Conservation (phyloP, 2,888 invertebrate species). For the Ptychoptera albimana region DNA sequence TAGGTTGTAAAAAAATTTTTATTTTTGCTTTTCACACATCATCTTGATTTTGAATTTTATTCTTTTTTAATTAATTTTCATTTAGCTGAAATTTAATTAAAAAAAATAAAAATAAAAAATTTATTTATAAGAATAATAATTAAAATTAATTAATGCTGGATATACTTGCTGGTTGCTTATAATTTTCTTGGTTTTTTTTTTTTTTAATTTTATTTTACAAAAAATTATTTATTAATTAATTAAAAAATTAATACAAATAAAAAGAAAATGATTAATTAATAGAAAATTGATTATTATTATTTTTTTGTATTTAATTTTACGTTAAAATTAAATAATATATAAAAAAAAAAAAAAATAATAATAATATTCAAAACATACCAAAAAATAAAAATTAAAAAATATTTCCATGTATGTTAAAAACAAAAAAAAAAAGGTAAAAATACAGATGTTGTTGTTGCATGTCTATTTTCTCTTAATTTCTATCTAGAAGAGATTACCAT, state of each 20-base stretch:
- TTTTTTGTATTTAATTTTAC: not conserved
- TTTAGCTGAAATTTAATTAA: not conserved
- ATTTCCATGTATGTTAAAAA: not conserved
- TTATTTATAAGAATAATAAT: slow-evolving; percentile 3
- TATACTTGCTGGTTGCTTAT: too few species aligned
- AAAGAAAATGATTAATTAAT: too few species aligned
- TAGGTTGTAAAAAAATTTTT: not conserved
- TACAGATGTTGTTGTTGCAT: slow-evolving; percentile 3
- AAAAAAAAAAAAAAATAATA: not conserved
- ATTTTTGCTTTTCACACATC: not conserved
- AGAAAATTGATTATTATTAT: not conserved
- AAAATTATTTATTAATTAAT: too few species aligned
- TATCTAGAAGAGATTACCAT: not conserved
- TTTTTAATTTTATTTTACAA: too few species aligned
- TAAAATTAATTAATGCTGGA: slow-evolving; percentile 4
- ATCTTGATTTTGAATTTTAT: too few species aligned
- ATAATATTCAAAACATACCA: too few species aligned
- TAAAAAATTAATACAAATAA: too few species aligned
- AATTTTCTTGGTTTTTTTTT: too few species aligned
- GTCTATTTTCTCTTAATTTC: slow-evolving; percentile 1
- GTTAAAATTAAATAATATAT: not conserved
- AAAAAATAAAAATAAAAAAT: not conserved
- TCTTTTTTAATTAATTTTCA: not conserved
- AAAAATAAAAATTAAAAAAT: too few species aligned
- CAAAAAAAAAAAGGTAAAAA: slow-evolving; percentile 5